phyloP scores from a whole-genome alignment of 2,888 invertebrate genomes.

The Hydroisotoma schaefferi region DNA sequence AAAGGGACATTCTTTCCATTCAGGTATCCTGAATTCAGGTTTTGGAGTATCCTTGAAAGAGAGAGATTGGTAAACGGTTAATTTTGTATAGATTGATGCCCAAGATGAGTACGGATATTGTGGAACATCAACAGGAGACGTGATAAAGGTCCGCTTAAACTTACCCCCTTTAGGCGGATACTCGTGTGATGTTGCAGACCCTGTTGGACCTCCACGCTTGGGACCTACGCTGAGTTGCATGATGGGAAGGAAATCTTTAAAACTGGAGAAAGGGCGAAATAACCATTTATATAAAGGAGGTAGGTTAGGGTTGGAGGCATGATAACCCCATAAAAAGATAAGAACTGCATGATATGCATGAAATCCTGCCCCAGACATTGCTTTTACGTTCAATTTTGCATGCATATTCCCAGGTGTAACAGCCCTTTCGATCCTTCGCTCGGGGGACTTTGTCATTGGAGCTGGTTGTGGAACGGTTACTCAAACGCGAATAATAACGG shows the following conservation, averaged over 20 bases:
- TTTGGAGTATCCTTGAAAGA: no score
- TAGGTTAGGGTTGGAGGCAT: neutral
- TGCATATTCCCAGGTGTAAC: conserved; percentile 32
- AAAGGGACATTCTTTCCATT: conserved; percentile 71
- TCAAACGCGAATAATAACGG: conserved; percentile 50
- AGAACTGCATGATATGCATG: neutral
- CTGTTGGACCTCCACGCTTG: conserved; percentile 31
- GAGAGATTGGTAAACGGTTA: neutral
- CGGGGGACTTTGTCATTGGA: conserved; percentile 62
- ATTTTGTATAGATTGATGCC: conserved; percentile 57
- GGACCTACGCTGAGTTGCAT: conserved; percentile 39
- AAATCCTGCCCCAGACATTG: no score
- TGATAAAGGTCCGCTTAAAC: conserved; percentile 51
- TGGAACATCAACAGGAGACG: conserved; percentile 79
- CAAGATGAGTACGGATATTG: conserved; percentile 74
- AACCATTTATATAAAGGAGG: conserved; percentile 45
- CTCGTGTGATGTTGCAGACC: conserved; percentile 24
- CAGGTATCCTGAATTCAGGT: no score
- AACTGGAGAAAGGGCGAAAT: conserved; percentile 42
- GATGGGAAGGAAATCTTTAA: conserved; percentile 30
- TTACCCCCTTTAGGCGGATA: conserved; percentile 32
- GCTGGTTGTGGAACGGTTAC: conserved; percentile 81
- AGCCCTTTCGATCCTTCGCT: conserved; percentile 36
- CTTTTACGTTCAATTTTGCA: no score
- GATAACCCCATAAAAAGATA: neutral